Evolutionary conservation across 1,140 invertebrate species (phyloP).

Genomic region (Pseudomyrmex gracilis): DNA sequence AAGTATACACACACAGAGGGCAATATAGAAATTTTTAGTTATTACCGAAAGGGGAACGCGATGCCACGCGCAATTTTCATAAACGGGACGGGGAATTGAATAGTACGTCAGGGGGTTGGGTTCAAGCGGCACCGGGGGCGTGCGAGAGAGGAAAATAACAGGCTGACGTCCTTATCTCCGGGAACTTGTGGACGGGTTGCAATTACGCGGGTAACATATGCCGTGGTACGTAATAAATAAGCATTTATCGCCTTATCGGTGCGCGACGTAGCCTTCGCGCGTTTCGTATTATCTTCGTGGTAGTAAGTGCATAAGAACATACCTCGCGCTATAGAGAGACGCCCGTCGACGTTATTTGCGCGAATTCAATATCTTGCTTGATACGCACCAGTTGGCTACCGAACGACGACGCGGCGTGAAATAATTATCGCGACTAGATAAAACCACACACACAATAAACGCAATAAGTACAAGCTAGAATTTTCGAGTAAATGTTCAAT

Average conservation of each 20-base stretch:
- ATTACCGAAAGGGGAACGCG: background rate
- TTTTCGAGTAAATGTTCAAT: no score
- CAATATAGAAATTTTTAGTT: constrained; percentile 1
- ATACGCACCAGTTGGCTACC: background rate
- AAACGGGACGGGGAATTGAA: constrained; percentile 53
- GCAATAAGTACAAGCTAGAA: no score
- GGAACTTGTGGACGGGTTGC: constrained; percentile 58
- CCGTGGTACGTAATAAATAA: constrained; percentile 55
- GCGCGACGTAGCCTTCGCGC: constrained; percentile 21
- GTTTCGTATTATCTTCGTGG: constrained; percentile 22
- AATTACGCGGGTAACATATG: constrained; percentile 55
- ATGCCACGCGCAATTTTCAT: constrained; percentile 30
- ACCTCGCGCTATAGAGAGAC: background rate
- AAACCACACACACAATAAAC: no score
- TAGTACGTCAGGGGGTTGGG: constrained; percentile 22
- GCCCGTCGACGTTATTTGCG: background rate
- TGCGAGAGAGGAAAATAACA: constrained; percentile 67
- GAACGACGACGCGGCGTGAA: background rate
- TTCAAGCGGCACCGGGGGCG: background rate
- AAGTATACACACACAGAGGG: background rate
- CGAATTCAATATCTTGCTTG: constrained; percentile 24
- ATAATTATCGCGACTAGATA: no score
- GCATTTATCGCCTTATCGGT: constrained; percentile 59
- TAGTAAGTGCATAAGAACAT: constrained; percentile 21
- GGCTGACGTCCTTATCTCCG: constrained; percentile 54